These are phyloP conservation scores for Ips typographus DNA, from an alignment of 1,140 invertebrate species.

Conservation along the genomic window DNA sequence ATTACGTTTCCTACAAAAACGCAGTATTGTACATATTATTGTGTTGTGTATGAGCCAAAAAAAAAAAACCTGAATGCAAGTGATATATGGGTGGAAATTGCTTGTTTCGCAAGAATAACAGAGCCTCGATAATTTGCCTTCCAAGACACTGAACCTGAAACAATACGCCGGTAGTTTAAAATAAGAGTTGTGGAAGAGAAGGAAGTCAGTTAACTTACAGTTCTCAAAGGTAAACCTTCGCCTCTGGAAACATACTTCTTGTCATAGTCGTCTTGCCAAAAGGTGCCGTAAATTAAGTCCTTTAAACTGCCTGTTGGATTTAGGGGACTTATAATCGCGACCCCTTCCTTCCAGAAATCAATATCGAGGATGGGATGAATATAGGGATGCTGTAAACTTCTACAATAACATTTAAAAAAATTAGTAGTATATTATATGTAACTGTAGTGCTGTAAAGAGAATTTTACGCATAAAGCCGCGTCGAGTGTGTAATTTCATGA, in stretches of 20 bases:
- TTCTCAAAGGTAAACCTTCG: conserved; percentile 45
- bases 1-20: conserved; percentile 68
- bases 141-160: conserved; percentile 81
- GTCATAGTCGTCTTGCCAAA: conserved; percentile 47
- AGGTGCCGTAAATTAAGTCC: conserved; percentile 73
- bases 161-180: conserved; percentile 5
- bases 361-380: conserved; percentile 86
- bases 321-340: conserved; percentile 77
- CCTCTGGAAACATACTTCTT: conserved; percentile 43
- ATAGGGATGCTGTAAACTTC: conserved; percentile 87
- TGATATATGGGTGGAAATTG: conserved; percentile 85
- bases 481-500: background rate
- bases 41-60: background rate
- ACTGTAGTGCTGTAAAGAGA: background rate
- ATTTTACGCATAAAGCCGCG: no score
- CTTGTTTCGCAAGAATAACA: conserved; percentile 83
- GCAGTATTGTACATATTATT: background rate
- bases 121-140: conserved; percentile 82
- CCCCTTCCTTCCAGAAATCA: conserved; percentile 63
- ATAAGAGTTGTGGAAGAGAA: background rate
- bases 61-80: conserved; percentile 72
- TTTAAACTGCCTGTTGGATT: conserved; percentile 82
- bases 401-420: background rate
- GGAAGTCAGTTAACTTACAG: conserved; percentile 36
- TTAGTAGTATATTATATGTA: background rate